Base-by-base conservation (phyloP, 2,888 invertebrate species). In the Cybosia mesomella region DNA sequence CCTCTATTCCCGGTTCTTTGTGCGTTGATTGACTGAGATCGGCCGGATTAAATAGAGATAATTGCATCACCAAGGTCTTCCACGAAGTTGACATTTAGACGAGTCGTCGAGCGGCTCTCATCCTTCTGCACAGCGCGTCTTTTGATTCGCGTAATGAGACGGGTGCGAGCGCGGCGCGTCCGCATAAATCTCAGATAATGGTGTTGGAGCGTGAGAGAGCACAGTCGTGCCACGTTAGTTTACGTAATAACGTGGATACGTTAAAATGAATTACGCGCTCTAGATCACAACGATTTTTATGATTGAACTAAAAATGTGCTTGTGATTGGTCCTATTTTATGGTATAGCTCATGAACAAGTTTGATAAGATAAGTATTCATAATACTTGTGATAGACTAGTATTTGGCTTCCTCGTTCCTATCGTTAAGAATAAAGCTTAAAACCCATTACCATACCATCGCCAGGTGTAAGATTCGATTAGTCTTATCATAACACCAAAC, bases 141-240 rank as follows among this genome's bases (percentile, higher is more conserved):
- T 91, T 90, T 90, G 89, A 91, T 91, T 86, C 86, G 83, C 87
- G 87, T 92, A 93, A 93, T 91, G 91, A 92, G 92, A 89, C 89
- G 88, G 86, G 90, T 89, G 91, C 88, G 87, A 87, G 88, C 80
- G 85, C 86, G 74, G 83, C 77, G 87, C 87, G 88, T 90, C 89
- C 87, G 89, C 90, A 92, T 91, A 92, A 91, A 92, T 90, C 89
- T 88, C 80, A 88, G 85, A 89, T 92, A 91, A 92, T 92, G 88
- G 90, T 83, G 87, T 82, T 34, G 80, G 86, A 92, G 88, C 92
- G 92, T 93, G 92, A 93, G 92, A 92, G 91, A 91, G 90, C 89
- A 83, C 85, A 81, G 88, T 92, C 92, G 92, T 92, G 91, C 89
- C 86, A 89, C 87, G 86, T 91, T 86, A 87, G 86, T 89, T 91